Evolutionary conservation across 2,888 invertebrate species (phyloP).

Genomic region (Entomobrya proxima): DNA sequence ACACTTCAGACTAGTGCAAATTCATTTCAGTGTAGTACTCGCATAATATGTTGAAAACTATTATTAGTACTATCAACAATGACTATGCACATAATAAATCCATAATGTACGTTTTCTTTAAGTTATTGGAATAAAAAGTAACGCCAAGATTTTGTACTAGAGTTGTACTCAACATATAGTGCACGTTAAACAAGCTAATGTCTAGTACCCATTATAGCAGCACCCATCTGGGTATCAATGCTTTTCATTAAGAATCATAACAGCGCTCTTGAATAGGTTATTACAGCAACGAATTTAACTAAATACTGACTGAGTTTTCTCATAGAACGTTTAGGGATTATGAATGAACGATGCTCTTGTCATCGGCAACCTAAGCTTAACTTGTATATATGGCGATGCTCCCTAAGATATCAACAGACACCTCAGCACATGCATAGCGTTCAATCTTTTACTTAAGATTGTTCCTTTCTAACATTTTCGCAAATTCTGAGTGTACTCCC

Average conservation of each 20-base stretch:
- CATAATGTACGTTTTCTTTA: background rate
- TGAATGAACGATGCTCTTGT: background rate
- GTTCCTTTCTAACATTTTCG: conserved; percentile 6
- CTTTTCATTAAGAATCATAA: background rate
- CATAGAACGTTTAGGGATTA: background rate
- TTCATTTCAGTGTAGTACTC: background rate
- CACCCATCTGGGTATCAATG: too few species aligned
- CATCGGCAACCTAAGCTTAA: background rate
- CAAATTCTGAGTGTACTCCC: background rate
- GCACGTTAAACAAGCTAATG: too few species aligned
- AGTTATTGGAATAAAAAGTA: background rate
- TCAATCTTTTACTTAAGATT: background rate
- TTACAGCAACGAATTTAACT: too few species aligned
- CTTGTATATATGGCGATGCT: background rate
- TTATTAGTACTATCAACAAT: background rate
- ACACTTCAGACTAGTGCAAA: background rate
- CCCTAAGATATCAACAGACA: background rate
- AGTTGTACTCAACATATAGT: too few species aligned
- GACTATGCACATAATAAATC: background rate
- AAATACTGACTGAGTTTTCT: background rate
- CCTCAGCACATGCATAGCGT: too few species aligned
- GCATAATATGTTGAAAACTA: background rate
- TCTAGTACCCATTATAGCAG: too few species aligned
- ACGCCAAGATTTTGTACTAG: too few species aligned
- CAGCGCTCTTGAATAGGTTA: too few species aligned